Evolutionary conservation across 2,888 invertebrate species (phyloP).

Genomic region (Mactromeris polynyma): DNA sequence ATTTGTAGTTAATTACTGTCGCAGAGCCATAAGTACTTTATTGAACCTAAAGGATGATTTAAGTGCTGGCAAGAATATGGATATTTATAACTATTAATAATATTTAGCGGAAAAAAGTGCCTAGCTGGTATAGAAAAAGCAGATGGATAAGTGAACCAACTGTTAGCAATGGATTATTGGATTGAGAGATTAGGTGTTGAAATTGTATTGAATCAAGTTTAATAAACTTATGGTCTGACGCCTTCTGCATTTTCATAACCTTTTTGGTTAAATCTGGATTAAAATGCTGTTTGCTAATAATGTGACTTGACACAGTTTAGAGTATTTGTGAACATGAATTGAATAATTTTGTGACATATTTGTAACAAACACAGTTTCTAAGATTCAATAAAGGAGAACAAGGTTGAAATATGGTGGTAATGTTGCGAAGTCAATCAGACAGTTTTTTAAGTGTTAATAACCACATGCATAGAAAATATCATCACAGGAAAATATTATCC

Average conservation of each 20-base stretch:
- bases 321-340: not conserved
- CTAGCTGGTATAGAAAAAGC: not conserved
- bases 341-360: not conserved
- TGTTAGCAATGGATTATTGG: slow-evolving; percentile 14
- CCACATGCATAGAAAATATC: slow-evolving; percentile 14
- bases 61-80: not conserved
- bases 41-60: slow-evolving; percentile 4
- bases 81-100: not conserved
- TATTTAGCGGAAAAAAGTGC: not conserved
- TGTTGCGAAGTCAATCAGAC: slow-evolving; percentile 57
- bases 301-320: not conserved
- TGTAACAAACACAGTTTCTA: not conserved
- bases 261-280: not conserved
- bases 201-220: slow-evolving; percentile 6
- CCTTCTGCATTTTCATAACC: not conserved
- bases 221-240: not conserved
- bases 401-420: slow-evolving; percentile 22
- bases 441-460: slow-evolving; percentile 60
- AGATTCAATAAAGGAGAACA: not conserved
- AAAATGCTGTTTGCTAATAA: not conserved
- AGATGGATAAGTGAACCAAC: not conserved
- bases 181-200: slow-evolving; percentile 19
- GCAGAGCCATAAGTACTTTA: not conserved
- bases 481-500: slow-evolving; percentile 43
- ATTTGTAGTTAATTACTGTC: slow-evolving; percentile 2